Base-by-base conservation (phyloP, 1,140 invertebrate genomes). In the Tetramorium simillimum region DNA sequence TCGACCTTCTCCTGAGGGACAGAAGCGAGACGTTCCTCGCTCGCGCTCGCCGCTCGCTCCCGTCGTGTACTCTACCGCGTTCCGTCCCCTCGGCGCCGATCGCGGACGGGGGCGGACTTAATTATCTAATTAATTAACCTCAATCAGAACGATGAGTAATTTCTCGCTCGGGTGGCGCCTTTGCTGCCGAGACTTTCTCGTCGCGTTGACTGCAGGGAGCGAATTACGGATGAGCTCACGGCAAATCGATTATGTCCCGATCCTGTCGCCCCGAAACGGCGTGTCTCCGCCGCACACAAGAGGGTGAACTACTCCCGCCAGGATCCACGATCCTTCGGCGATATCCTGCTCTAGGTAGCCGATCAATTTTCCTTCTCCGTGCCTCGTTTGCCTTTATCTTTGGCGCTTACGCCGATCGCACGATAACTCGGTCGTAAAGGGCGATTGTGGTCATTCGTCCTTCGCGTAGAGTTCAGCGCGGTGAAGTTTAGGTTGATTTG, bases 71-170 rank as follows among this genome's bases (percentile, higher is more conserved):
- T 51, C 69, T 60, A 51, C 77, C 33, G 37, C 70, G 81, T 49
- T 33, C 24, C 16, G 51, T 58, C 53, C 81, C 51, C n/a, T 33
- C 81, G 70, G 43, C 28, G 18, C 33, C 72, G 53, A 43, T 37
- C 46, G 43, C 60, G 43, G 43, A 33, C 14, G 9, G 84, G 87
- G 89, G 90, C 91, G 89, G 93, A 94, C 94, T 95, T 95, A 95
- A 95, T 95, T 95, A 95, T 95, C 95, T 95, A 95, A 95, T 95
- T 95, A 95, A 95, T 95, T 95, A 95, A 95, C 94, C 94, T 95
- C 95, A 95, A 95, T 95, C 95, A 95, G 93, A 95, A 95, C 94
- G 95, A 95, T 95, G 94, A 95, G 95, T 95, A 95, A 95, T 95
- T 95, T 95, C 95, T 94, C 95, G 95, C 92, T 95, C 89, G 92